A percentile compares a stretch with the other conserved stretches of the same genome.
phyloP scores from a whole-genome alignment of 1,140 invertebrate genomes.

The Paralvinella palmiformis region DNA sequence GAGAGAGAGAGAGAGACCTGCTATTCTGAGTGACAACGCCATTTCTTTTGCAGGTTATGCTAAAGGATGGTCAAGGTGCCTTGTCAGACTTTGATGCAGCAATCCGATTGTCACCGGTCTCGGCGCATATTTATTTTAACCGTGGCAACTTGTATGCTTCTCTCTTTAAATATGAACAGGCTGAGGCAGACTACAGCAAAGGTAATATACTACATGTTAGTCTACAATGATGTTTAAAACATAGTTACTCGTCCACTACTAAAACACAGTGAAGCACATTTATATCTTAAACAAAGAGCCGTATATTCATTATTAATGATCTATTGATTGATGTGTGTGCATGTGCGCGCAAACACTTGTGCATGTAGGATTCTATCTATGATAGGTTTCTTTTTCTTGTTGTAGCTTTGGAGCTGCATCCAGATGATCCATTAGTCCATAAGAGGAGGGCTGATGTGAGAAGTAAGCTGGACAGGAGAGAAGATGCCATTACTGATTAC shows the following conservation, averaged over 20 bases:
- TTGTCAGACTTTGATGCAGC: slow-evolving; percentile 43
- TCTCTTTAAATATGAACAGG: slow-evolving; percentile 37
- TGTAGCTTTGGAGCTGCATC: slow-evolving; percentile 41
- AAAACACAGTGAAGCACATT: too few species aligned
- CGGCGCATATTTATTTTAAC: slow-evolving; percentile 49
- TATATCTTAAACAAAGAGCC: too few species aligned
- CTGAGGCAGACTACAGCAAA: slow-evolving; percentile 45
- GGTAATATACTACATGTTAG: too few species aligned
- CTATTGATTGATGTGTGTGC: too few species aligned
- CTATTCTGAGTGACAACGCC: too few species aligned
- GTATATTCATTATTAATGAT: too few species aligned
- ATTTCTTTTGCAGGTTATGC: slow-evolving; percentile 35
- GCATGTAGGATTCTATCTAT: too few species aligned
- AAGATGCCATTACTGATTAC: slow-evolving; percentile 44
- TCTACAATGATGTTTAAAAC: too few species aligned
- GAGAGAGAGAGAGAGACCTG: too few species aligned
- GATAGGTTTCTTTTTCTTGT: slow-evolving; percentile 2
- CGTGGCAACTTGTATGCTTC: slow-evolving; percentile 45
- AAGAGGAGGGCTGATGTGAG: slow-evolving; percentile 44
- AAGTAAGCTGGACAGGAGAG: slow-evolving; percentile 40
- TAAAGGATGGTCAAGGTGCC: slow-evolving; percentile 41
- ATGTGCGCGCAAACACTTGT: too few species aligned
- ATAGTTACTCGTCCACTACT: too few species aligned
- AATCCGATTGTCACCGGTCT: slow-evolving; percentile 41
- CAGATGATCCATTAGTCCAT: slow-evolving; percentile 44